These are phyloP conservation scores for Microchrysa polita DNA, from an alignment of 2,888 invertebrate genomes.

Conservation along the genomic window DNA sequence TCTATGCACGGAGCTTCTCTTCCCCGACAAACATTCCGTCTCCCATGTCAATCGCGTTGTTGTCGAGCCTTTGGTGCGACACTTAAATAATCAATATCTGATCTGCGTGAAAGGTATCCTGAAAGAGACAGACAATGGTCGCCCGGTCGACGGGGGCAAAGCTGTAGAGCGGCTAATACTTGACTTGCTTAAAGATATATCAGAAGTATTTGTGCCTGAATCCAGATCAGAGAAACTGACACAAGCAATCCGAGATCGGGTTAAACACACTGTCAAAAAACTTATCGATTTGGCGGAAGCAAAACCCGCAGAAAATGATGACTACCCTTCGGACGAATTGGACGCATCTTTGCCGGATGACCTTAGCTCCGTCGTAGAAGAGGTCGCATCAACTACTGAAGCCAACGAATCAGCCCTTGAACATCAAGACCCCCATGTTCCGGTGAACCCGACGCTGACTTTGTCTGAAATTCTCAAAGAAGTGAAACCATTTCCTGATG, in stretches of 20 bases:
- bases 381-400: no score
- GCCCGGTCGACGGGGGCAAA: background rate
- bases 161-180: background rate
- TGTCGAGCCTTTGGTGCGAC: background rate
- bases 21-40: background rate
- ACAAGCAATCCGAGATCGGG: background rate
- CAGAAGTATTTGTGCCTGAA: background rate
- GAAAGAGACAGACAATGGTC: background rate
- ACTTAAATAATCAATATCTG: background rate
- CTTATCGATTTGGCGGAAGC: background rate
- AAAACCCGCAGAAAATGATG: background rate
- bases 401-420: no score
- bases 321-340: no score
- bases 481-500: background rate
- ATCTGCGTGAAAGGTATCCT: background rate
- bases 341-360: no score
- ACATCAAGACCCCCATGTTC: no score
- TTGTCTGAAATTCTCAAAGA: background rate
- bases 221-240: background rate
- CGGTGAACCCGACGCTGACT: background rate
- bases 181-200: background rate
- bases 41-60: no score
- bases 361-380: no score
- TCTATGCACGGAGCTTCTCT: background rate
- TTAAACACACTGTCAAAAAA: background rate